Evolutionary conservation across 2,113 vertebrate genomes (phyloP).

Genomic region (Apistogramma diplotaenia): DNA sequence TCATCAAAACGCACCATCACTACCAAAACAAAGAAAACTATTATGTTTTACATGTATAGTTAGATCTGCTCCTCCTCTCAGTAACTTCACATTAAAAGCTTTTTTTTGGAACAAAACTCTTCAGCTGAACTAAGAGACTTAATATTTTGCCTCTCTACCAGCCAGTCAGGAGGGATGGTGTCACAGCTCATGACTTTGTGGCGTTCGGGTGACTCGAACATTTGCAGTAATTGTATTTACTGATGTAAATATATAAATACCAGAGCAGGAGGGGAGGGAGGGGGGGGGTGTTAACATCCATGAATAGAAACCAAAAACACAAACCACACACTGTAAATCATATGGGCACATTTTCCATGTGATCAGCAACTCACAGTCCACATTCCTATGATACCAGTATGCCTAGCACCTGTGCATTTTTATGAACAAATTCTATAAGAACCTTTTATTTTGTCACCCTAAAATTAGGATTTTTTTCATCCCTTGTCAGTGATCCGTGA

Average conservation of each 20-base stretch:
- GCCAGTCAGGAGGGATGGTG: not conserved
- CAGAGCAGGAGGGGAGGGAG: not conserved
- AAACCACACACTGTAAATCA: slow-evolving; percentile 55
- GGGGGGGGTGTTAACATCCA: not conserved
- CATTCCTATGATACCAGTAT: slow-evolving; percentile 49
- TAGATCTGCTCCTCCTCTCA: not conserved
- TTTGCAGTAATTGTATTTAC: slow-evolving; percentile 19
- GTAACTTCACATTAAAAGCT: not conserved
- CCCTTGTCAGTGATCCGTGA: slow-evolving; percentile 10
- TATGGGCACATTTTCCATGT: slow-evolving; percentile 30
- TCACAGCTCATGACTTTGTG: not conserved
- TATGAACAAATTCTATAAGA: slow-evolving; percentile 26
- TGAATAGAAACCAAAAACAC: slow-evolving; percentile 36
- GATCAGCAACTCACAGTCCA: slow-evolving; percentile 35
- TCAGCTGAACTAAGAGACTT: slow-evolving; percentile 34
- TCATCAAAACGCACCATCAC: rapidly evolving
- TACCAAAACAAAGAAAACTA: not conserved
- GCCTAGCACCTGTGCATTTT: slow-evolving; percentile 43
- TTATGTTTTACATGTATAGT: not conserved
- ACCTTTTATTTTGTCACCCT: not conserved
- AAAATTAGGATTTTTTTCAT: not conserved
- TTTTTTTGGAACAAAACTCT: slow-evolving; percentile 40
- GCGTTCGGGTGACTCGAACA: not conserved
- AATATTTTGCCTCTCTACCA: slow-evolving; percentile 14
- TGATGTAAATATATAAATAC: slow-evolving; percentile 48